Conservation (phyloP, 1,140 invertebrate species). For the Harpegnathos saltator region DNA sequence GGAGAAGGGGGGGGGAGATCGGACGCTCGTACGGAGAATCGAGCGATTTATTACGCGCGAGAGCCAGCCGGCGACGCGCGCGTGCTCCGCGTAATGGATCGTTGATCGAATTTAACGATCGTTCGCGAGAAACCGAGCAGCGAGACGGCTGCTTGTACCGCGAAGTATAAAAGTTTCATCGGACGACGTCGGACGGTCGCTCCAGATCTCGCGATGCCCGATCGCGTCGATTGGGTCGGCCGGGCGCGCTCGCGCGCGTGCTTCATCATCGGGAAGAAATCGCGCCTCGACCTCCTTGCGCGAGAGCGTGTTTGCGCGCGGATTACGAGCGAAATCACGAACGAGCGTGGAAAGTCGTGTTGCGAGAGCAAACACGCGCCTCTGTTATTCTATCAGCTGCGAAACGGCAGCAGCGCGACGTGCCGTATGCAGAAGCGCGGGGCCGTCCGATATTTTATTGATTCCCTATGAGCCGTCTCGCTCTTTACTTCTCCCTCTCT, state of each 20-base stretch:
- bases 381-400: constrained; percentile 75
- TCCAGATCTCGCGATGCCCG: neutral
- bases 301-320: constrained; percentile 60
- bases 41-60: constrained; percentile 37
- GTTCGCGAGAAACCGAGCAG: constrained; percentile 34
- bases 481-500: too few species aligned
- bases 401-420: constrained; percentile 48
- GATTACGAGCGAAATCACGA: constrained; percentile 73
- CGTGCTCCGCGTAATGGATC: constrained; percentile 53
- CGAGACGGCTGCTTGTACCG: constrained; percentile 18
- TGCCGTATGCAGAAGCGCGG: constrained; percentile 68
- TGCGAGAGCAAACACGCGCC: constrained; percentile 74
- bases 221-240: constrained; percentile 43
- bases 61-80: constrained; percentile 18
- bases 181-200: neutral
- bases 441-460: constrained; percentile 68
- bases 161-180: constrained; percentile 52
- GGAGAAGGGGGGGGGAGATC: too few species aligned
- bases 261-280: constrained; percentile 65
- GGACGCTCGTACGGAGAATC: constrained; percentile 20
- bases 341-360: constrained; percentile 61
- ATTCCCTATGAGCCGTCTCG: constrained; percentile 24
- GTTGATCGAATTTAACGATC: constrained; percentile 56
- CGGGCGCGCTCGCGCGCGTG: constrained; percentile 50
- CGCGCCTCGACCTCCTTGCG: constrained; percentile 59